These are phyloP conservation scores for Malurus elegans DNA, from an alignment of 2,113 vertebrate genomes.

Conservation along the genomic window DNA sequence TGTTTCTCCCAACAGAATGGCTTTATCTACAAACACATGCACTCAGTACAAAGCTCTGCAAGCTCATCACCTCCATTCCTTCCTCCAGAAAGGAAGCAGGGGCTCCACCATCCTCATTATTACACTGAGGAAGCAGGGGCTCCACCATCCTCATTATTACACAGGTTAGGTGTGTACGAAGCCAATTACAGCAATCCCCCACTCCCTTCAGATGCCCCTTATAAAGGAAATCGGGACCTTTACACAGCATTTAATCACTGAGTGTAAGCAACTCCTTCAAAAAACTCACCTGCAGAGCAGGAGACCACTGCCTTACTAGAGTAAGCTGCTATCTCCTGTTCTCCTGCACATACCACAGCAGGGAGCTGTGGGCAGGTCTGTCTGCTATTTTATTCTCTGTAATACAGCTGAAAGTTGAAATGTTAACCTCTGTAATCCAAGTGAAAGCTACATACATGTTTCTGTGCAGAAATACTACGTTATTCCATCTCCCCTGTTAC, in stretches of 20 bases:
- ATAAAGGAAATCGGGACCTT: not conserved
- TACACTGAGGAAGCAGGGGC: accelerated
- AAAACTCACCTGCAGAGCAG: not conserved
- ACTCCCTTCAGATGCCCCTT: not conserved
- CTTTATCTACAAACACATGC: accelerated
- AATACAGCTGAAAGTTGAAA: not conserved
- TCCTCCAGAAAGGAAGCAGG: accelerated
- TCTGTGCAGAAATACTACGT: not conserved
- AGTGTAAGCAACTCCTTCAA: not conserved
- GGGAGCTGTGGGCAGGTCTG: not conserved
- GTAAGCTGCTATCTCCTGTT: not conserved
- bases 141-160: accelerated
- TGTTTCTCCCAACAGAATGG: not conserved
- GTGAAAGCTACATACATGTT: not conserved
- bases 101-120: accelerated
- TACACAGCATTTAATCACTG: not conserved
- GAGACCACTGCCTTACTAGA: not conserved
- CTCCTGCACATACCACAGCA: not conserved
- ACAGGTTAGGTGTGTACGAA: not conserved
- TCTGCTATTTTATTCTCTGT: not conserved
- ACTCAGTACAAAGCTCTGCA: not conserved
- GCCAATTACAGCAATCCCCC: not conserved
- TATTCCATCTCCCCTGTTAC: not conserved
- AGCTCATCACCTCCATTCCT: not conserved
- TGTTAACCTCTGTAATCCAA: not conserved